These are phyloP conservation scores for Indri indri DNA, from an alignment of 2,113 vertebrate genomes.

Conservation along the genomic window DNA sequence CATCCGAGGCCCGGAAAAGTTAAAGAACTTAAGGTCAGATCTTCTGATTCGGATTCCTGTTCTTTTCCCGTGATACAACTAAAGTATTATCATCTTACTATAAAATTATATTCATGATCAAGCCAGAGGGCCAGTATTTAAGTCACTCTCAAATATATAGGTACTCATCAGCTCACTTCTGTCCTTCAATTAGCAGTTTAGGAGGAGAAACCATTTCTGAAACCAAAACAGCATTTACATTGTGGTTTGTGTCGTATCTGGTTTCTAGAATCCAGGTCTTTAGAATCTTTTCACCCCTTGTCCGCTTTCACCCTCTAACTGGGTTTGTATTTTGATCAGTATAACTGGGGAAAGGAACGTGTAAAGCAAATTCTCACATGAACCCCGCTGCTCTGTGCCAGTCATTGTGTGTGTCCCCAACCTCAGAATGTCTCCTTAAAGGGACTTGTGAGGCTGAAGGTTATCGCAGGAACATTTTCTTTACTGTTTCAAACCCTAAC, in stretches of 20 bases:
- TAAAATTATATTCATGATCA: background rate
- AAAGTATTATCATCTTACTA: background rate
- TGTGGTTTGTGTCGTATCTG: background rate
- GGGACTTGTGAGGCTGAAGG: background rate
- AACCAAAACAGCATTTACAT: slow-evolving; percentile 36
- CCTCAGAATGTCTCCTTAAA: background rate
- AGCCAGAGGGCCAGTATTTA: background rate
- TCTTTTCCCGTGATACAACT: background rate
- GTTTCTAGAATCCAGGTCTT: slow-evolving; percentile 41
- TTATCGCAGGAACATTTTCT: background rate
- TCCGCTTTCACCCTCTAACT: background rate
- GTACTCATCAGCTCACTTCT: background rate
- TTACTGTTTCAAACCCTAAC: background rate
- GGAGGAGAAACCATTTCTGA: slow-evolving; percentile 29
- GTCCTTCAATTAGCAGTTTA: background rate
- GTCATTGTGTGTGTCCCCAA: no score
- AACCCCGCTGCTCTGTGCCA: background rate
- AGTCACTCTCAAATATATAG: background rate
- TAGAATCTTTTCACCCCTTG: background rate
- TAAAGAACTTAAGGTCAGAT: background rate
- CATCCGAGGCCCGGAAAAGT: background rate
- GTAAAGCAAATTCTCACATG: background rate
- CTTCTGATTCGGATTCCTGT: background rate
- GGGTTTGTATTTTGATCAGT: slow-evolving; percentile 9
- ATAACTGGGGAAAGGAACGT: background rate